phyloP scores from a whole-genome alignment of 37 sponge, comb jelly and placozoan genomes.

The Ephydatia muelleri region DNA sequence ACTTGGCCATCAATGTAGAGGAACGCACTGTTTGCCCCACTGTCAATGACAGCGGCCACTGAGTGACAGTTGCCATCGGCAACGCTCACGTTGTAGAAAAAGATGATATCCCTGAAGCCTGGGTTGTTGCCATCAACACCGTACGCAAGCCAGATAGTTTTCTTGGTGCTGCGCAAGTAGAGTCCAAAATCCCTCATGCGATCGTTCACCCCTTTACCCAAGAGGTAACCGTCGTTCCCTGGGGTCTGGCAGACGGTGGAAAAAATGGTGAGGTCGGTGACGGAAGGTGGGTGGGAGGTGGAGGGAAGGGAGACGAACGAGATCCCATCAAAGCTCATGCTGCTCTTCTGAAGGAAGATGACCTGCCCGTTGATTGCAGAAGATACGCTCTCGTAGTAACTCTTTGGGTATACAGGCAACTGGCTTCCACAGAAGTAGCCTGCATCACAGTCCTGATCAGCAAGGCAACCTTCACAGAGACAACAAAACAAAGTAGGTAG shows the following conservation, averaged over 20 bases:
- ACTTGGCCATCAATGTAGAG: slow-evolving; percentile 75
- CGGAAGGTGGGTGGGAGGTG: slow-evolving; percentile 28
- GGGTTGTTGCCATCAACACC: slow-evolving; percentile 34
- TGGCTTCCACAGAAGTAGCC: slow-evolving; percentile 60
- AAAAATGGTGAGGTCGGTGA: slow-evolving; percentile 77
- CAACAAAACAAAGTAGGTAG: not conserved
- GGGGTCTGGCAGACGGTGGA: slow-evolving; percentile 62
- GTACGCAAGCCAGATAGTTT: slow-evolving; percentile 62
- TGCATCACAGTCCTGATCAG: slow-evolving; percentile 28
- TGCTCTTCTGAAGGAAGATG: slow-evolving; percentile 46
- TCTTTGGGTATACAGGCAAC: slow-evolving; percentile 32
- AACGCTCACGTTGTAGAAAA: slow-evolving; percentile 56
- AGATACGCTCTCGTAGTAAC: slow-evolving; percentile 41
- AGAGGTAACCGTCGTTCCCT: slow-evolving; percentile 75
- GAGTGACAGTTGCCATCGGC: slow-evolving; percentile 64
- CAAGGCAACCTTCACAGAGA: slow-evolving; percentile 26
- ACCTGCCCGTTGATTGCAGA: slow-evolving; percentile 20
- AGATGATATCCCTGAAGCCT: slow-evolving; percentile 58
- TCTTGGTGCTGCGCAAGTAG: slow-evolving; percentile 59
- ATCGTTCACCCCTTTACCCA: slow-evolving; percentile 70
- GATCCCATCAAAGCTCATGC: slow-evolving; percentile 38
- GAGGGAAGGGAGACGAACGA: slow-evolving; percentile 50
- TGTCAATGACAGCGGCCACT: slow-evolving; percentile 71
- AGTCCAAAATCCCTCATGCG: slow-evolving; percentile 77
- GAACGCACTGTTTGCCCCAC: slow-evolving; percentile 46